Percentiles rank a stretch among this genome's conserved stretches.
These are phyloP conservation scores for Acrossocheilus fasciatus DNA, from an alignment of 2,797 vertebrate species.

Conservation along the genomic window DNA sequence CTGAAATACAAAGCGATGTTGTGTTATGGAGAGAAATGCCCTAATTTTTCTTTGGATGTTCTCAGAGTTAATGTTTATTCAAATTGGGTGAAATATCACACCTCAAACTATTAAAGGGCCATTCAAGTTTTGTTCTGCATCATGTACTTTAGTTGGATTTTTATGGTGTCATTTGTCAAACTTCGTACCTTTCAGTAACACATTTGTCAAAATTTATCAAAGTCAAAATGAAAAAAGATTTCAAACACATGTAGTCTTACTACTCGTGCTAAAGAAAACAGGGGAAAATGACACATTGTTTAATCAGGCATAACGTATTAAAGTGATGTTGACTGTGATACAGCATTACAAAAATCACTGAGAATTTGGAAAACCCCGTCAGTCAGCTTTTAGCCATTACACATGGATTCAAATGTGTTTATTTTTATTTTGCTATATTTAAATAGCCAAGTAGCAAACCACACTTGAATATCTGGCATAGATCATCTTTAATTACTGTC, in stretches of 20 bases:
- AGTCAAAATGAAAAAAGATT: conserved; percentile 69
- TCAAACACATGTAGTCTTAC: conserved; percentile 62
- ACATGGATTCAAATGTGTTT: background rate
- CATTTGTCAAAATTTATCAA: conserved; percentile 78
- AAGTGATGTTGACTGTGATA: conserved; percentile 41
- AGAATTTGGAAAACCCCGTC: background rate
- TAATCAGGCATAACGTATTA: conserved; percentile 55
- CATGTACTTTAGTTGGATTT: conserved; percentile 64
- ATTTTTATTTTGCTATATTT: background rate
- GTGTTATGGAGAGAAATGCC: conserved; percentile 57
- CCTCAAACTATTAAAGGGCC: conserved; percentile 58
- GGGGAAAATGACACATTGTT: conserved; percentile 53
- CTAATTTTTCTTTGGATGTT: conserved; percentile 54
- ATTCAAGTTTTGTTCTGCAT: conserved; percentile 67
- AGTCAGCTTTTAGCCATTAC: background rate
- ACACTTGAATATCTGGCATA: background rate
- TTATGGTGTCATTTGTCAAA: conserved; percentile 73
- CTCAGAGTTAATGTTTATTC: conserved; percentile 68
- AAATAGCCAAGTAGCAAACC: background rate
- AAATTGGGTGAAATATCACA: conserved; percentile 65
- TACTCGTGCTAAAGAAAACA: conserved; percentile 57
- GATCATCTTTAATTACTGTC: background rate
- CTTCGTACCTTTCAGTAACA: conserved; percentile 75
- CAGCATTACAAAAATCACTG: conserved; percentile 38
- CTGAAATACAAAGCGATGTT: conserved; percentile 54